Conservation (phyloP, 2,113 vertebrate species). For the Microcebus lehilahytsara region DNA sequence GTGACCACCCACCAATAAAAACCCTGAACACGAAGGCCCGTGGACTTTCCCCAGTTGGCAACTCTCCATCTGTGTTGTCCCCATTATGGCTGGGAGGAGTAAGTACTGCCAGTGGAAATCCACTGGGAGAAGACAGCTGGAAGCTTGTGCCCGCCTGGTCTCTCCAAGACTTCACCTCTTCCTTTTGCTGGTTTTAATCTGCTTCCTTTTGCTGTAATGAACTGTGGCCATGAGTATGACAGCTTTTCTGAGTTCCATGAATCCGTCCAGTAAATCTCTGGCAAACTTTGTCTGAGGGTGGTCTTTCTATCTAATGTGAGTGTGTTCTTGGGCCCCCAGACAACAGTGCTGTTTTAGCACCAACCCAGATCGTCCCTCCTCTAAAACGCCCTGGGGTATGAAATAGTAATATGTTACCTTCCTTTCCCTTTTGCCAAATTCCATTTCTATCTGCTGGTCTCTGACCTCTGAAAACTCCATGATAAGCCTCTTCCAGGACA, state of each 20-base stretch:
- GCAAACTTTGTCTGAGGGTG: background rate
- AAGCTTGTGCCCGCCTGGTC: background rate
- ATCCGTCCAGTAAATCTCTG: background rate
- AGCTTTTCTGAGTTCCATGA: background rate
- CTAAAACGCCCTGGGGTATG: background rate
- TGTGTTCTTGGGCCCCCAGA: background rate
- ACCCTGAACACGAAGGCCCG: background rate
- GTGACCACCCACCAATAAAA: background rate
- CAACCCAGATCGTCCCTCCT: background rate
- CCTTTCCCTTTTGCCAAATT: background rate
- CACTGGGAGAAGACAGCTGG: background rate
- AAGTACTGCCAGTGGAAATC: background rate
- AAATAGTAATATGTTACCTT: background rate
- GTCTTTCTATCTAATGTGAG: background rate
- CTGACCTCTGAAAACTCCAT: background rate
- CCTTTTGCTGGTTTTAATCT: background rate
- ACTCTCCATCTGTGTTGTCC: fast-evolving
- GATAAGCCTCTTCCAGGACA: background rate
- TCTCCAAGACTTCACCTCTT: background rate
- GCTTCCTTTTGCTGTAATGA: background rate
- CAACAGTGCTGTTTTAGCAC: background rate
- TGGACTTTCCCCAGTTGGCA: fast-evolving
- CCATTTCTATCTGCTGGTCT: background rate
- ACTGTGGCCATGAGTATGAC: background rate
- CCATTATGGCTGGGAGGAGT: background rate